Evolutionary conservation across 2,797 vertebrate genomes (phyloP).

Genomic region (Psittacula echo): DNA sequence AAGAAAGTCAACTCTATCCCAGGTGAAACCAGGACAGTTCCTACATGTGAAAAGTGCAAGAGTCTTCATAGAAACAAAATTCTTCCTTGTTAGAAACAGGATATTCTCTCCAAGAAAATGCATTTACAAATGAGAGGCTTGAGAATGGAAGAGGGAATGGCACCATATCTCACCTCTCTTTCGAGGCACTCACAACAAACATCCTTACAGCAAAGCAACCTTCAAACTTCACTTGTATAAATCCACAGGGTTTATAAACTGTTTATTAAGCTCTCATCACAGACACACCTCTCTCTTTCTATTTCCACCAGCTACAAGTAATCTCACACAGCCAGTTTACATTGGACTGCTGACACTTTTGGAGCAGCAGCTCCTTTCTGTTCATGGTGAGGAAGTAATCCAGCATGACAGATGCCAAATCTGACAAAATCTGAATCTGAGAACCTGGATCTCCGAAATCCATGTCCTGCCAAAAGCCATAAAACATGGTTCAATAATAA

Average conservation of each 20-base stretch:
- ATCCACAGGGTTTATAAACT: neutral
- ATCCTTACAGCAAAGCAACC: neutral
- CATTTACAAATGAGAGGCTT: neutral
- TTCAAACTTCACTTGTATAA: constrained; percentile 3
- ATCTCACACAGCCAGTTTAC: neutral
- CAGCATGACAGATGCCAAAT: neutral
- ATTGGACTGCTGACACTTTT: neutral
- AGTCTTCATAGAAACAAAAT: neutral
- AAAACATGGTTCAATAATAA: neutral
- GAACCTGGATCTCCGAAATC: neutral
- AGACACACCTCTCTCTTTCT: neutral
- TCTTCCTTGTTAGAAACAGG: neutral
- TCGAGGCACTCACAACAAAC: neutral
- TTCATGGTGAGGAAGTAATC: constrained; percentile 3
- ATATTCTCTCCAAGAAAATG: neutral
- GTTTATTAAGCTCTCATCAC: neutral
- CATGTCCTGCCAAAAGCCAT: neutral
- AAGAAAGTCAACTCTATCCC: neutral
- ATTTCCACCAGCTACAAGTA: neutral
- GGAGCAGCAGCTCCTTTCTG: neutral
- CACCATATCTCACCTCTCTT: neutral
- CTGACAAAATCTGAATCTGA: constrained; percentile 22
- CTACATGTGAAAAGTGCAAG: neutral
- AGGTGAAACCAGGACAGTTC: neutral
- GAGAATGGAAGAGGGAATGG: neutral